These are phyloP conservation scores for Geophilus truncorum DNA, from an alignment of 2,888 invertebrate genomes.

Conservation along the genomic window DNA sequence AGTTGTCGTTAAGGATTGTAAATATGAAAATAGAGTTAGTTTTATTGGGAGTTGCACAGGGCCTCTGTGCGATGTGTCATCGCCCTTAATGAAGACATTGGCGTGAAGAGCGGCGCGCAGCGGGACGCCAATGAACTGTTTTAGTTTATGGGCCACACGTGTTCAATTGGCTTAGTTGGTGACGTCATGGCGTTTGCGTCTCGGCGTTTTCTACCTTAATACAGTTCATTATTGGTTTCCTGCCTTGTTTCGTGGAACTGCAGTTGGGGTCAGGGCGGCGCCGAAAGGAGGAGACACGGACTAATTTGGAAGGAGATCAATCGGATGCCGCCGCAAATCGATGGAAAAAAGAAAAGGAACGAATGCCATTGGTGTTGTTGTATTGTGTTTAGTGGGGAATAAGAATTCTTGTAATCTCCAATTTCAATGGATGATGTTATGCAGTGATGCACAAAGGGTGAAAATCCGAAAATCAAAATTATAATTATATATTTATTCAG, in stretches of 20 bases:
- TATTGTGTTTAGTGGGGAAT: neutral
- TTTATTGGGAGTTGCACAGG: neutral
- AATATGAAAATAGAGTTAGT: neutral
- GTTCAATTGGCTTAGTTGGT: constrained; percentile 9
- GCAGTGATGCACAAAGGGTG: too few species aligned
- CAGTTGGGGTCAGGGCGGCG: neutral
- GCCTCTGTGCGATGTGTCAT: constrained; percentile 10
- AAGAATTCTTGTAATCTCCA: too few species aligned
- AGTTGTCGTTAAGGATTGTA: neutral
- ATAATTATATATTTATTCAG: too few species aligned
- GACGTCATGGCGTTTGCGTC: neutral
- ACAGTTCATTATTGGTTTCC: constrained; percentile 7
- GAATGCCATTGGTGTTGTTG: neutral
- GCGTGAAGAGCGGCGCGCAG: neutral
- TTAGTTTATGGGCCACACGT: constrained; percentile 11
- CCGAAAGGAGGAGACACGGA: neutral
- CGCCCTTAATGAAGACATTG: constrained; percentile 3
- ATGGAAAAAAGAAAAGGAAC: neutral
- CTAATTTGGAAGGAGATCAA: neutral
- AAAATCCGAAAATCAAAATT: too few species aligned
- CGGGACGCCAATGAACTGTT: constrained; percentile 3
- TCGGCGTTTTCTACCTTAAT: neutral
- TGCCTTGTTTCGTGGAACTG: too few species aligned
- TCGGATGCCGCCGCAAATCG: neutral
- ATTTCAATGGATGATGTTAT: too few species aligned